Percentiles rank a stretch among this genome's conserved stretches.
Evolutionary conservation across 1,140 invertebrate species (phyloP).

Genomic region (Drosophila malerkotliana): DNA sequence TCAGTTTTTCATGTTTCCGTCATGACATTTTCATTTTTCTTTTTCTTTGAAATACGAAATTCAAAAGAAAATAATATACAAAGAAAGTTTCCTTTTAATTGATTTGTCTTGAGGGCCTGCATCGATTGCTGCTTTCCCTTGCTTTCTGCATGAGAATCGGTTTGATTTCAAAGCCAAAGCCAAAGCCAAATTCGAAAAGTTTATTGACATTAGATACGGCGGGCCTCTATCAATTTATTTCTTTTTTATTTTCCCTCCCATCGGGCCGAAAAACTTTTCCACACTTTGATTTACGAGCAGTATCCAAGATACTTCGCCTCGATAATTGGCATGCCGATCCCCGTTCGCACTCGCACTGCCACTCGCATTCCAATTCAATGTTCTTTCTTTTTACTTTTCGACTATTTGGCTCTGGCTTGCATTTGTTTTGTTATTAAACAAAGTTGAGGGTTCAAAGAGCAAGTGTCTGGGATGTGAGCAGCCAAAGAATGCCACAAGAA

Average conservation of each 20-base stretch:
- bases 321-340: slow-evolving; percentile 55
- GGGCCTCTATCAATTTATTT: slow-evolving; percentile 26
- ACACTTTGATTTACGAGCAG: slow-evolving; percentile 53
- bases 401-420: slow-evolving; percentile 6
- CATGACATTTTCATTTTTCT: slow-evolving; percentile 38
- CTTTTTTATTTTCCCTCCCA: slow-evolving; percentile 13
- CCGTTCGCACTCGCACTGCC: not conserved
- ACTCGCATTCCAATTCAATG: slow-evolving; percentile 31
- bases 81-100: slow-evolving; percentile 54
- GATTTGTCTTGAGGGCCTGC: slow-evolving; percentile 65
- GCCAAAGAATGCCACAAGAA: slow-evolving; percentile 14
- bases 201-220: slow-evolving; percentile 74
- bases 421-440: slow-evolving; percentile 64
- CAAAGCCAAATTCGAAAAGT: slow-evolving; percentile 62
- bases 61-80: slow-evolving; percentile 3
- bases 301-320: slow-evolving; percentile 23
- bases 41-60: slow-evolving; percentile 17
- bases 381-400: slow-evolving; percentile 22
- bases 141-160: slow-evolving; percentile 66
- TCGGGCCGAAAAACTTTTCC: slow-evolving; percentile 59
- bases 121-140: slow-evolving; percentile 57
- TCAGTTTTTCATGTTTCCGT: slow-evolving; percentile 2
- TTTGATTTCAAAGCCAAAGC: slow-evolving; percentile 64
- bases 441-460: slow-evolving; percentile 74
- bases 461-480: slow-evolving; percentile 47